Evolutionary conservation across 2,797 vertebrate genomes (phyloP), one percentile per base, ranked within the genome.

Genomic region (Acestrorhynchus altus): DNA sequence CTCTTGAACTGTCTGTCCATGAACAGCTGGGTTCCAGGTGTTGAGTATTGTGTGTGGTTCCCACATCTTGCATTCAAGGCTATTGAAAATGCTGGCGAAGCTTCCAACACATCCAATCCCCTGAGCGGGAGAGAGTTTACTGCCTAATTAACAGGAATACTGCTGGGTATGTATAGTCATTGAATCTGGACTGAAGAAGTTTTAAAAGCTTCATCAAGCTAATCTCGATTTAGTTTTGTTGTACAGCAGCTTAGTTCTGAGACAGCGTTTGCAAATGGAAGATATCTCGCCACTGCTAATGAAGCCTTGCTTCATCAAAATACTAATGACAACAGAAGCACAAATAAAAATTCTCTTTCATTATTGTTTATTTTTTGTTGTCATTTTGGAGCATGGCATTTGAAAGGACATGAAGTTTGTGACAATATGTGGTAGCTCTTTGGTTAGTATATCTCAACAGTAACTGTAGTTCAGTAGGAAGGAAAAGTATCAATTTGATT

Each of bases 21-120:
- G 12, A 59, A 24, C 84, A 92, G 91, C 90, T 93, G 92, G 84
- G 86, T 66, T 81, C 92, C 92, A 93, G 91, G 92, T 93, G 92
- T 92, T 83, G 83, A 89, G 74, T 86, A 77, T 67, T 72, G 88
- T 90, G 90, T 89, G 89, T 86, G 89, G 89, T 86, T 87, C 74
- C 81, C 83, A 87, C 86, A 90, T 89, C 89, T 89, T 89, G 88
- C 86, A 81, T 83, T 90, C 87, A 73, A 83, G 76, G 78, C 87
- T 88, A 84, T 86, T 86, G 85, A 84, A 85, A 91, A 88, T 83
- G 81, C 86, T 92, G 90, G 89, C 89, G 88, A 76, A 84, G 90
- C 89, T 89, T 92, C 86, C 90, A 92, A 91, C 87, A 77, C 84
- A 80, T 54, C 71, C 73, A 35, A 11, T 88, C 82, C 84, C 89